These are phyloP conservation scores for Axis porcinus DNA, from an alignment of 2,113 vertebrate species.

Conservation along the genomic window DNA sequence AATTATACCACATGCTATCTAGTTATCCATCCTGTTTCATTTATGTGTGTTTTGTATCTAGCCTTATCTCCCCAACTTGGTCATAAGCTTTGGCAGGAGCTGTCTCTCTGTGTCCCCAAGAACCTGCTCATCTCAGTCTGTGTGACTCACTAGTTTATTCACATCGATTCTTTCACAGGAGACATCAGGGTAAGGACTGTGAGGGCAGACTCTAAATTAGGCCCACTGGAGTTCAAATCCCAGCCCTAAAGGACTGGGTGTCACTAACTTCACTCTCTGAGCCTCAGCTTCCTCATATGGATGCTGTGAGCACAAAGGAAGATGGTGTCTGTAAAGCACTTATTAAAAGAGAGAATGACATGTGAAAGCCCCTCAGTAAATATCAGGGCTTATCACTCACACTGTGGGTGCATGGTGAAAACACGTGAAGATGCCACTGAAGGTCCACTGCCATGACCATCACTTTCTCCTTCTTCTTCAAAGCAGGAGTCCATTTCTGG, in stretches of 20 bases:
- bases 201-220: neutral
- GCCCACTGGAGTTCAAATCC: neutral
- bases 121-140: neutral
- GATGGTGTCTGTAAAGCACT: neutral
- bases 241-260: neutral
- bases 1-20: fast-evolving
- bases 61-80: neutral
- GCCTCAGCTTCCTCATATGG: neutral
- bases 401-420: fast-evolving
- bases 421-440: neutral
- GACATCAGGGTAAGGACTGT: no score
- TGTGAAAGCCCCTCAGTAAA: no score
- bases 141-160: neutral
- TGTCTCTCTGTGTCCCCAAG: neutral
- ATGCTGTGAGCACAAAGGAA: neutral
- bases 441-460: fast-evolving
- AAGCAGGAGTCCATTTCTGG: neutral
- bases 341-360: no score
- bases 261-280: neutral
- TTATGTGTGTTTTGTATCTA: neutral
- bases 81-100: neutral
- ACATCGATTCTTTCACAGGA: neutral
- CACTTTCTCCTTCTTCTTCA: neutral
- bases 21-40: fast-evolving
- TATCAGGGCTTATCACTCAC: fast-evolving